phyloP scores from a whole-genome alignment of 30 jellyfish, hydroid and myxozoan genomes.

The Aurelia sp. region DNA sequence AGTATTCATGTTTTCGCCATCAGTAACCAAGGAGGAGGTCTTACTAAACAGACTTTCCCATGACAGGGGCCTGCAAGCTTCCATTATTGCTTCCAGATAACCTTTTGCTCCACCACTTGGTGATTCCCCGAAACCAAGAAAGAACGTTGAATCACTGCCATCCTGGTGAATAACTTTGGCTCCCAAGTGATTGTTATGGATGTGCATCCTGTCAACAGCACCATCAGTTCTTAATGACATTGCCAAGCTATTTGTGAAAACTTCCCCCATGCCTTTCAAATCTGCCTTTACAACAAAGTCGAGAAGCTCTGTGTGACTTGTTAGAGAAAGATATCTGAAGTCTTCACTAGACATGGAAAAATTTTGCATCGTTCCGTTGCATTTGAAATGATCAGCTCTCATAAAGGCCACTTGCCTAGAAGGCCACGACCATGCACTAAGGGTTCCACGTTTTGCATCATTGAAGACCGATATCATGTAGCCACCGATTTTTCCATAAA shows the following conservation, averaged over 20 bases:
- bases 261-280: not conserved
- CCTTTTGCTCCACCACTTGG: slow-evolving; percentile 14
- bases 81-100: slow-evolving; percentile 36
- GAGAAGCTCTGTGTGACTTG: slow-evolving; percentile 39
- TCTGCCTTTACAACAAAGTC: slow-evolving; percentile 22
- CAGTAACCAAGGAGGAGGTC: slow-evolving; percentile 45
- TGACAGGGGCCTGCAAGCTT: no score
- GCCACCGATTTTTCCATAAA: slow-evolving; percentile 17
- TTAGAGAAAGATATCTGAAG: slow-evolving; percentile 19
- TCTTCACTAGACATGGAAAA: not conserved
- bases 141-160: slow-evolving; percentile 23
- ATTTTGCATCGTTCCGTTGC: no score
- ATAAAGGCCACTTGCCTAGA: slow-evolving; percentile 26
- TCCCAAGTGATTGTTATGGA: slow-evolving; percentile 27
- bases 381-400: slow-evolving; percentile 26
- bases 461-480: slow-evolving; percentile 32
- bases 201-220: slow-evolving; percentile 36
- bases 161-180: slow-evolving; percentile 40
- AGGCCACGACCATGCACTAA: slow-evolving; percentile 54
- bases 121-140: slow-evolving; percentile 39
- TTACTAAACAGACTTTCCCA: not conserved
- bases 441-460: slow-evolving; percentile 51
- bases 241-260: slow-evolving; percentile 6
- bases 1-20: slow-evolving; percentile 53
- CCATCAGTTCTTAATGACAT: slow-evolving; percentile 40